A percentile compares a stretch with the other conserved stretches of the same genome.
Conservation (phyloP, 2,888 invertebrate genomes). For the Diogma glabrata region DNA sequence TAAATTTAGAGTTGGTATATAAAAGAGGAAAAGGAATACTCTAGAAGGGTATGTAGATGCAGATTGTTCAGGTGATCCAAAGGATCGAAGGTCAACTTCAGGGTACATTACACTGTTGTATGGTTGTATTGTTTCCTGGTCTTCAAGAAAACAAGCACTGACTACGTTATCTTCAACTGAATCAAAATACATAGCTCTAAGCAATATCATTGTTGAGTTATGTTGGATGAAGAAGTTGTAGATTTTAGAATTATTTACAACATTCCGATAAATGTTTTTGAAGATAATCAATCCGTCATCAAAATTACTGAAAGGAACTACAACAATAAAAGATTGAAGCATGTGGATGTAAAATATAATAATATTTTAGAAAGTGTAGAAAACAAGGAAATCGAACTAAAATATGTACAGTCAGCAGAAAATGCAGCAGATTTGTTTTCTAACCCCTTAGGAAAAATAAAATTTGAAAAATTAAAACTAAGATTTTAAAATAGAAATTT, state of each 20-base stretch:
- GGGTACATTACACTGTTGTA: neutral
- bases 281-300: neutral
- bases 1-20: neutral
- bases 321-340: neutral
- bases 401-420: conserved; percentile 4
- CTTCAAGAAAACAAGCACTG: neutral
- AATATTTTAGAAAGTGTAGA: neutral
- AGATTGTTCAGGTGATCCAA: neutral
- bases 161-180: conserved; percentile 6
- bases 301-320: neutral
- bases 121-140: neutral
- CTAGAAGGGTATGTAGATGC: neutral
- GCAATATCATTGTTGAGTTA: neutral
- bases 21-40: neutral
- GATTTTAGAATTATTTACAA: neutral
- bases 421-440: too few species aligned
- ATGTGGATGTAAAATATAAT: neutral
- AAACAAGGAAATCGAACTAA: neutral
- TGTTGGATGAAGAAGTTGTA: conserved; percentile 3
- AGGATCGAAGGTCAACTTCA: conserved; percentile 1
- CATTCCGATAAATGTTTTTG: neutral
- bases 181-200: conserved; percentile 6
- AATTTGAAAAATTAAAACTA: too few species aligned
- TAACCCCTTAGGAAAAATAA: too few species aligned
- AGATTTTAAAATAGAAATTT: too few species aligned